Base-by-base conservation (phyloP, 2,797 vertebrate species). In the Margarornis squamiger region DNA sequence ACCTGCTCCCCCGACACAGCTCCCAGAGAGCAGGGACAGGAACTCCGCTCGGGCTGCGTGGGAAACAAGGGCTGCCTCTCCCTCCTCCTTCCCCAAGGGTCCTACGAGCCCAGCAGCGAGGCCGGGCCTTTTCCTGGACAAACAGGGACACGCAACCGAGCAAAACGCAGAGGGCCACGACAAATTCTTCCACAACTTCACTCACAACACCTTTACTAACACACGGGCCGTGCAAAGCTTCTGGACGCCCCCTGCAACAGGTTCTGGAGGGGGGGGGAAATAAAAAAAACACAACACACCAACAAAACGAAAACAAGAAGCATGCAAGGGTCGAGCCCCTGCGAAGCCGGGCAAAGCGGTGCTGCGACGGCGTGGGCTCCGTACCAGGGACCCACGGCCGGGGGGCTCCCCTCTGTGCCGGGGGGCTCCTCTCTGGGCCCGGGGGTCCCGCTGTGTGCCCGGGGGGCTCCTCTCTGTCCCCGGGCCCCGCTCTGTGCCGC, bases 281-380 rank as follows among this genome's bases (percentile, higher is more conserved):
- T 6, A 38, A 63, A 34, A 7, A 5, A 20, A 5, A 22, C 36
- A 32, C 8, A 5, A 22, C 39, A 32, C 11, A 1, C 22, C 26
- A 30, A 6, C 16, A 23, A 54, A 54, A n/a, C 5, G 9, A 22
- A 46, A n/a, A 29, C 58, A 39, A 19, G 20, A 39, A 29, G 36
- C 30, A 3, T 0, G 4, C 15, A 12, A 12, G 52, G 34, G 34
- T n/a, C 46, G 26, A 51, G 46, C 30, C 24, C 16, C n/a, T 2
- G 59, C 8, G 14, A 26, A 38, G 79, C 2, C 1, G 80, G 2
- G 32, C n/a, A 45, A 20, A 20, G 45, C 45, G 4, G 0, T 3
- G 68, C 21, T 67, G 41, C 78, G 27, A 20, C 5, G 43, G 45
- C 6, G 45, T 6, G 45, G 45, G 45, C 21, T 46, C 45, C 45